Conservation (phyloP, 1,140 invertebrate genomes). For the Helicorthomorpha holstii region DNA sequence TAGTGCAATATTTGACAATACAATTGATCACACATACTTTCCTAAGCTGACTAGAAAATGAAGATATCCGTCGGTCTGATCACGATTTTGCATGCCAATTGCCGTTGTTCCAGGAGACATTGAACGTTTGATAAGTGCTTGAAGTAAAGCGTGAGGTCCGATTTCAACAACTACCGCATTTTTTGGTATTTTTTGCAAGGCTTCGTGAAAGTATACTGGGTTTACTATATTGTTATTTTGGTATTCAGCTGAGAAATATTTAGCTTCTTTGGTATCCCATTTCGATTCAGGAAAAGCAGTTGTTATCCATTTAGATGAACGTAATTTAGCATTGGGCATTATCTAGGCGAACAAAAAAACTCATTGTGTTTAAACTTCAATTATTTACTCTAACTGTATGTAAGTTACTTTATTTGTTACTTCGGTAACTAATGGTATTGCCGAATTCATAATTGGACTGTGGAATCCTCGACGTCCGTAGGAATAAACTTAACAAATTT, state of each 20-base stretch:
- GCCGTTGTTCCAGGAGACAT: constrained; percentile 39
- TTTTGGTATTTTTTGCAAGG: constrained; percentile 59
- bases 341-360: constrained; percentile 29
- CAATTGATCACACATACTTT: constrained; percentile 35
- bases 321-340: constrained; percentile 56
- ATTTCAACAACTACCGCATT: constrained; percentile 82
- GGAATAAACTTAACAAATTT: constrained; percentile 89
- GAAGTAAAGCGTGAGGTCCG: constrained; percentile 75
- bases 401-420: background rate
- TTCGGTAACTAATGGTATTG: constrained; percentile 26
- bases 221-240: constrained; percentile 84
- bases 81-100: constrained; percentile 59
- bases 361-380: background rate
- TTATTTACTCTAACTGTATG: background rate
- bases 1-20: background rate
- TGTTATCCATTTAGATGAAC: constrained; percentile 71
- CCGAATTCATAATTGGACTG: constrained; percentile 53
- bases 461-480: constrained; percentile 73
- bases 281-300: constrained; percentile 68
- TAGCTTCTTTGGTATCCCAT: constrained; percentile 60
- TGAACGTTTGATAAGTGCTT: constrained; percentile 67
- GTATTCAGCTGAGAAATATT: constrained; percentile 73
- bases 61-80: constrained; percentile 44
- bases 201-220: constrained; percentile 48
- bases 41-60: constrained; percentile 54